These are phyloP conservation scores for Rousettus madagascariensis DNA, from an alignment of 2,797 vertebrate species.

Conservation along the genomic window DNA sequence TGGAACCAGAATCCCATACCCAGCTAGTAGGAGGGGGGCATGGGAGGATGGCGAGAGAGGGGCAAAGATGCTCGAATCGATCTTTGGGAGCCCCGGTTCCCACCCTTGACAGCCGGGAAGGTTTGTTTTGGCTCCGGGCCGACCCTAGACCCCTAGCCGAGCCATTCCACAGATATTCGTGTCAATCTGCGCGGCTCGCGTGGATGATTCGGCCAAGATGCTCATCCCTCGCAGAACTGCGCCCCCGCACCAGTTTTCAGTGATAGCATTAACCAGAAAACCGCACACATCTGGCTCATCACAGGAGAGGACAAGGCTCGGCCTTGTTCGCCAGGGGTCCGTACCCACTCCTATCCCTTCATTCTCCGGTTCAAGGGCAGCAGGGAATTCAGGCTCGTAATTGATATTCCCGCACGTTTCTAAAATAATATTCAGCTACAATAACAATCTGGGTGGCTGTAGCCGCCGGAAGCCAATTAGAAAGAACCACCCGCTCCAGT, in stretches of 20 bases:
- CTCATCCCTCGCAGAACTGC: neutral
- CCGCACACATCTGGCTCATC: neutral
- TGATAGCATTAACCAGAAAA: constrained; percentile 43
- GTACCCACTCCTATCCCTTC: neutral
- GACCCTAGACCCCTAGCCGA: neutral
- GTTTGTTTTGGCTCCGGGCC: rapidly evolving
- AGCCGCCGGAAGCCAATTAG: neutral
- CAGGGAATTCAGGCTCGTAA: neutral
- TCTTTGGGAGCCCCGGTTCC: neutral
- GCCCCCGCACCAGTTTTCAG: neutral
- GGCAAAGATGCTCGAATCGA: neutral
- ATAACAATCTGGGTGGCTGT: neutral
- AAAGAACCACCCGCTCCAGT: neutral
- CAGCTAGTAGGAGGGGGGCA: neutral
- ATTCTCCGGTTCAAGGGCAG: neutral
- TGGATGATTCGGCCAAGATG: neutral
- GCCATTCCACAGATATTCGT: neutral
- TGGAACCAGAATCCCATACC: neutral
- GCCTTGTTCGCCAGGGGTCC: neutral
- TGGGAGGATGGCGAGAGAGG: neutral
- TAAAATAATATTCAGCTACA: neutral
- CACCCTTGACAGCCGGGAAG: neutral
- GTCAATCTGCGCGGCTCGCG: neutral
- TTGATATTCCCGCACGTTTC: neutral
- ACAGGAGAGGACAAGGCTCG: neutral